Evolutionary conservation across 2,113 vertebrate species (phyloP).

Genomic region (Thunnus maccoyii): DNA sequence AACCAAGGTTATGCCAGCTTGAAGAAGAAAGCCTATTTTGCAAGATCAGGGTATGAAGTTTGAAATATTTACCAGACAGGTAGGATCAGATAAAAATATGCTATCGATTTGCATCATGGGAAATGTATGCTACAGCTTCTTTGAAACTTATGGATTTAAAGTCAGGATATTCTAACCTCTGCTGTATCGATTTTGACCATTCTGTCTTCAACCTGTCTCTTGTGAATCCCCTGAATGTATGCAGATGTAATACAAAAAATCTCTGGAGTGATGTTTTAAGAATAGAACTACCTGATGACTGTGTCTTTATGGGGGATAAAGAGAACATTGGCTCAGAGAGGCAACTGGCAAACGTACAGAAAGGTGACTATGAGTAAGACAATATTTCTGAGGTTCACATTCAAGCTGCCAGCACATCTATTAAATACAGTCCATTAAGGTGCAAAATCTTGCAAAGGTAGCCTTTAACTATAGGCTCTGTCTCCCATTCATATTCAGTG

Average conservation of each 20-base stretch:
- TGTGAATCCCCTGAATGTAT: background rate
- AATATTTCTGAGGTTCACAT: slow-evolving; percentile 34
- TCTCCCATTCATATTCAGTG: slow-evolving; percentile 16
- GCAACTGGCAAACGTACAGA: slow-evolving; percentile 12
- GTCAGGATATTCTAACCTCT: background rate
- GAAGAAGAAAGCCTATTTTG: background rate
- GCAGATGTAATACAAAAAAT: slow-evolving; percentile 11
- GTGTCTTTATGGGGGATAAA: slow-evolving; percentile 26
- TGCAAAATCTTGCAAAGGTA: slow-evolving; percentile 26
- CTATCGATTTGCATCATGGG: background rate
- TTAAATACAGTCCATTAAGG: slow-evolving; percentile 49
- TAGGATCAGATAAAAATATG: background rate
- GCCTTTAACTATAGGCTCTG: background rate
- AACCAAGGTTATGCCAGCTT: background rate
- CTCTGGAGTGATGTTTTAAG: background rate
- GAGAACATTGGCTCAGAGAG: slow-evolving; percentile 16
- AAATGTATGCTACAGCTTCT: background rate
- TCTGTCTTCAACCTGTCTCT: slow-evolving; percentile 16
- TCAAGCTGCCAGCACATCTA: slow-evolving; percentile 50
- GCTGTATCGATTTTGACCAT: background rate
- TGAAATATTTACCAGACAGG: too few relatives aligned
- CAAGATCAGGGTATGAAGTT: background rate
- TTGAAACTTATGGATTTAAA: background rate
- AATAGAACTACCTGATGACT: slow-evolving; percentile 20
- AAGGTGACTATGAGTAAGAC: slow-evolving; percentile 12